phyloP scores from a whole-genome alignment of 2,888 invertebrate genomes.

The Rotaria magnacalcarata region DNA sequence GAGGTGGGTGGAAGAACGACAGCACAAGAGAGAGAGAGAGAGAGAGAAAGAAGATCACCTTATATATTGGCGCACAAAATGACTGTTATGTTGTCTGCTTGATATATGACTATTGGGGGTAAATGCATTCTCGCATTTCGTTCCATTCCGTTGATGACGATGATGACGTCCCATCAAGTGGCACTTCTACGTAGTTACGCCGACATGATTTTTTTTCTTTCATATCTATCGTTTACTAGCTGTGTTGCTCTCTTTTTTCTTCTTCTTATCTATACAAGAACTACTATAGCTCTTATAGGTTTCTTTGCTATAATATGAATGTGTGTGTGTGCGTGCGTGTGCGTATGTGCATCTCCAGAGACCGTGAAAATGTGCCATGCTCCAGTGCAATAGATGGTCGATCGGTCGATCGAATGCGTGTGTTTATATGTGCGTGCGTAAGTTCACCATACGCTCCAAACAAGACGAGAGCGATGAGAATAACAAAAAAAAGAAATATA shows the following conservation, averaged over 20 bases:
- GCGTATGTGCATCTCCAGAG: not conserved
- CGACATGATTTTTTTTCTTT: not conserved
- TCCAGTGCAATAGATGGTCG: not conserved
- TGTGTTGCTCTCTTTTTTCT: not conserved
- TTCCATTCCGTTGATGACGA: not conserved
- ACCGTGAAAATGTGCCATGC: constrained; percentile 26
- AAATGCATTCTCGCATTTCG: not conserved
- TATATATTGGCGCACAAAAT: not conserved
- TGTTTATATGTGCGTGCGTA: not conserved
- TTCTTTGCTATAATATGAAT: constrained; percentile 3
- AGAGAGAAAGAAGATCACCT: constrained; percentile 24
- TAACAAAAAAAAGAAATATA: not conserved
- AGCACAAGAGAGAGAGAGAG: not conserved
- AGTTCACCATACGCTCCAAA: not conserved
- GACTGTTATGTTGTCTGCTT: not conserved
- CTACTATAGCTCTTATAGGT: not conserved
- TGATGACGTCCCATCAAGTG: not conserved
- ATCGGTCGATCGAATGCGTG: not conserved
- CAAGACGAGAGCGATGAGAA: not conserved
- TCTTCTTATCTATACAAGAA: not conserved
- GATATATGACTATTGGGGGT: constrained; percentile 5
- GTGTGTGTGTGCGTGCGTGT: not conserved
- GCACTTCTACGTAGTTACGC: not conserved
- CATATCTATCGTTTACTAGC: not conserved
- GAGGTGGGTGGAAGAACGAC: constrained; percentile 17